These are phyloP conservation scores for Vollenhovia emeryi DNA, from an alignment of 1,140 invertebrate genomes.

Conservation along the genomic window DNA sequence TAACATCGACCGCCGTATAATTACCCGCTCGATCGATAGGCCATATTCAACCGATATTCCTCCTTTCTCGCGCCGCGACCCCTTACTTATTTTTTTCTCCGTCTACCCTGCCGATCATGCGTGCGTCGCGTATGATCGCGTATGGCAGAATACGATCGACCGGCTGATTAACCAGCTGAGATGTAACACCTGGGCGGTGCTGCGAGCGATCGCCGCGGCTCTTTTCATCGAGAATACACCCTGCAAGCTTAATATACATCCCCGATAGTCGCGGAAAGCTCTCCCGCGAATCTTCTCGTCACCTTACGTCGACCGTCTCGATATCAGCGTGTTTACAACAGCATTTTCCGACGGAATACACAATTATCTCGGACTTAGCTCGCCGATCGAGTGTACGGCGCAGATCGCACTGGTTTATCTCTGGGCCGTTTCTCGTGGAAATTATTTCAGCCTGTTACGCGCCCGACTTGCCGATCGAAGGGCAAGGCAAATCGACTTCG, in stretches of 20 bases:
- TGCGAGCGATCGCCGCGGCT: conserved; percentile 4
- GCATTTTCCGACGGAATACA: conserved; percentile 11
- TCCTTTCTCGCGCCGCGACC: conserved; percentile 26
- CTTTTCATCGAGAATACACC: conserved; percentile 1
- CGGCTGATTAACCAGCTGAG: conserved; percentile 43
- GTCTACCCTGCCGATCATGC: background rate
- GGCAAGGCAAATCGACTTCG: conserved; percentile 11
- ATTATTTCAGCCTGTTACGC: conserved; percentile 16
- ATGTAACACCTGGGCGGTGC: background rate
- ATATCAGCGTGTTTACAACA: background rate
- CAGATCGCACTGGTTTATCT: conserved; percentile 6
- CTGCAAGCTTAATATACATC: conserved; percentile 38
- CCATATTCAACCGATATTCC: conserved; percentile 39
- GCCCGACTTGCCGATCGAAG: conserved; percentile 1
- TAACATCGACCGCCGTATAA: conserved; percentile 54
- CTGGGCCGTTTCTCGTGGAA: background rate
- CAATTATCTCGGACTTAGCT: conserved; percentile 40
- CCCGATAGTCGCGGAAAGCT: conserved; percentile 3
- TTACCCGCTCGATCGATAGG: conserved; percentile 42
- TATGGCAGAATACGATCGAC: conserved; percentile 39
- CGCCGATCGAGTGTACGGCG: background rate
- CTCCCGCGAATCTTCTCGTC: background rate
- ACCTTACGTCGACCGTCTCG: background rate
- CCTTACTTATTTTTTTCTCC: conserved; percentile 17
- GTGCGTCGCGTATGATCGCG: conserved; percentile 16